Evolutionary conservation across 2,888 invertebrate species (phyloP), one percentile per base, ranked within the genome.

Genomic region (Pseudococcus jackbeardsleyi): DNA sequence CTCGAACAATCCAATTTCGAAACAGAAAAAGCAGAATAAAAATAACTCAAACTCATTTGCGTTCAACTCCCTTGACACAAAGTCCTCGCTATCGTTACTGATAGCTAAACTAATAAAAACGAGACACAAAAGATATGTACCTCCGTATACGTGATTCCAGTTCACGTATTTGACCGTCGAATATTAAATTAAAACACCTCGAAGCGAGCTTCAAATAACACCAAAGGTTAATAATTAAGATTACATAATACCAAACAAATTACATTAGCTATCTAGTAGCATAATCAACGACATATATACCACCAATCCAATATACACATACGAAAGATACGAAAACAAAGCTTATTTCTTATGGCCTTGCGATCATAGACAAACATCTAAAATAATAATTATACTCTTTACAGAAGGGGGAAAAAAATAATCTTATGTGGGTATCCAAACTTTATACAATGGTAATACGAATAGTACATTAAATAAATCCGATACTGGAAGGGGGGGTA

Each of bases 121-220:
- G 33, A 72, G 17, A 33, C 72, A 26, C 26, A 72, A 72, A 33
- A 68, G 68, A 68, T 22, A 26, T 4, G 22, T 26, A 68, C 4
- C 64, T 64, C 22, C 64, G 19, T 54, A 54, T 54, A 64, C 64
- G 64, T 64, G 64, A 64, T 64, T 22, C 22, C 12, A 64, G 64
- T 64, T 64, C 64, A 64, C 64, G 64, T 64, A 64, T 64, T 64
- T 64, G 64, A 72, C 72, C 33, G 33, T 26, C 72, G 72, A 72
- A 72, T 72, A 72, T 72, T 72, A 72, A 72, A 72, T 72, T 72
- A 72, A 72, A 72, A 72, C 64, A 17, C 33, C 72, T 72, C 72
- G 72, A 72, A 72, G 72, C 72, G n/a, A 72, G 72, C 39, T 72
- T 72, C 39, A 72, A 72, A 33, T 72, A 64, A 64, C 11, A 33